Percentiles rank a stretch among this genome's conserved stretches.
Conservation (phyloP, 2,113 vertebrate species). For the Charadrius vociferus region DNA sequence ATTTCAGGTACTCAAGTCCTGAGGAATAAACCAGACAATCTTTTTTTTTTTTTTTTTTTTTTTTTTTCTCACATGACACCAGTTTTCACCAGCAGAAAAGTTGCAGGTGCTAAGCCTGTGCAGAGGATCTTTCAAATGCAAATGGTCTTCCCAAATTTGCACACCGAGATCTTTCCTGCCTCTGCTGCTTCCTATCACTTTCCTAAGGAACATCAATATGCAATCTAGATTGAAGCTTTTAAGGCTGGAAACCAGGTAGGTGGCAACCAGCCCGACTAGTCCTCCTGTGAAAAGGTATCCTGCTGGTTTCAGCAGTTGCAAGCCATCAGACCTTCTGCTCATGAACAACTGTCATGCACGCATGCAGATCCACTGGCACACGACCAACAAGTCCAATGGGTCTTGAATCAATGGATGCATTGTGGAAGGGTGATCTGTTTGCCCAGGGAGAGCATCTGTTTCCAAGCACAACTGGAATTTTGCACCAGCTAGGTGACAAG, state of each 20-base stretch:
- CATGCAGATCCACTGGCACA: not conserved
- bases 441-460: not conserved
- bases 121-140: constrained; percentile 13
- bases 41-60: not conserved
- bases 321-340: not conserved
- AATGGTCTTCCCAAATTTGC: constrained; percentile 35
- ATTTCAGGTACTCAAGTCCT: not conserved
- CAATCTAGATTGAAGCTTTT: constrained; percentile 42
- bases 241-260: constrained; percentile 45
- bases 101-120: not conserved
- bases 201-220: constrained; percentile 31
- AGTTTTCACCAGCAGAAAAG: not conserved
- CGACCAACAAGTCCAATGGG: fast-evolving
- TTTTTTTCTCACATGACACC: not conserved
- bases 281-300: not conserved
- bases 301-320: constrained; percentile 30
- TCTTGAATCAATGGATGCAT: fast-evolving
- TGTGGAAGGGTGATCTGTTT: not conserved
- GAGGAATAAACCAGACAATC: not conserved
- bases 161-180: constrained; percentile 23
- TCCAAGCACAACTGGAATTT: not conserved
- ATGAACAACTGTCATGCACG: not conserved
- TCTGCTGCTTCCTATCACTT: constrained; percentile 17
- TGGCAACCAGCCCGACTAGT: constrained; percentile 49
- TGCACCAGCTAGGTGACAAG: not conserved